Base-by-base conservation (phyloP, 2,888 invertebrate species). In the Amblyjoppa proteus region DNA sequence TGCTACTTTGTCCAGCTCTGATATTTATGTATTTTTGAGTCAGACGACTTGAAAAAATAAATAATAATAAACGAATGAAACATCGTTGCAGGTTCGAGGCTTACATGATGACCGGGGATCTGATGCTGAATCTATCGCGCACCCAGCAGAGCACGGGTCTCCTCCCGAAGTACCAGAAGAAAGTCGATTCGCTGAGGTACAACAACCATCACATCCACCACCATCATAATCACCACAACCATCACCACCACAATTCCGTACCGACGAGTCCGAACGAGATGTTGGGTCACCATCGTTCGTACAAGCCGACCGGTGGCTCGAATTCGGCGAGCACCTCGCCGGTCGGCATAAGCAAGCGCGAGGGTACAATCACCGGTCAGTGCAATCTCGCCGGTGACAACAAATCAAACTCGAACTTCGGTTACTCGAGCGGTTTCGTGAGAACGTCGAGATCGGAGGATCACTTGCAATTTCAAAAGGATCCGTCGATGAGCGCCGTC, bases 31-130 rank as follows among this genome's bases (percentile, higher is more conserved):
- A 74, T 25, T 49, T 16, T 56, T 74, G 34, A n/a, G 51, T 11
- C n/a, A 0, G n/a, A 64, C 34, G 51, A 49, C 20, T 51, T 6
- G 9, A 20, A 41, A 51, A 49, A 64, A 28, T 28, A 38, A 25
- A 51, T 53, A 49, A 20, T 20, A 34, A 28, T 38, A 11, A 11
- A 20, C 13, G 45, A 74, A 74, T 28, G 13, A 49, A 25, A 45
- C 20, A 53, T 75, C 7, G 41, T 89, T 84, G 93, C 79, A 97
- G 97, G 94, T 98, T 97, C 95, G 98, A 98, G 95, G 98, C 98
- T 81, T 99, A 98, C 95, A 98, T 99, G 97, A 99, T 99, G 99
- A 99, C 99, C 45, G 99, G 99, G 68, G 99, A 99, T 94, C 96
- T 98, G 92, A 99, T 99, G 94, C 96, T 99, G 90, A 98, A 98